A percentile compares a stretch with the other conserved stretches of the same genome.
phyloP scores from a whole-genome alignment of 2,113 vertebrate species.

The Clinocottus analis region DNA sequence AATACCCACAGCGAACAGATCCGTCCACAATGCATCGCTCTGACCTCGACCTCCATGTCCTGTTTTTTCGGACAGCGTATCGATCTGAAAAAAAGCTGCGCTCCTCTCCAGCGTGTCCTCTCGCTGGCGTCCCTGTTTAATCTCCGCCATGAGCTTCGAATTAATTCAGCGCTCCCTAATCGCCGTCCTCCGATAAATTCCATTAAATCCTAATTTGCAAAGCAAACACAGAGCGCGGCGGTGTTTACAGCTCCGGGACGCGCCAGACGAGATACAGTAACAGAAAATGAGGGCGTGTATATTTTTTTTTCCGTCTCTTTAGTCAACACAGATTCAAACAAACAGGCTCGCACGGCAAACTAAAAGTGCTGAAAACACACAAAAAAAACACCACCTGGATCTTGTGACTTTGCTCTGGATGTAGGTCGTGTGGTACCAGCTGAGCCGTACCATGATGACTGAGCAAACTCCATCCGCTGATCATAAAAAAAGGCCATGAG shows the following conservation, averaged over 20 bases:
- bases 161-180: constrained; percentile 19
- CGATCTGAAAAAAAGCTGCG: background rate
- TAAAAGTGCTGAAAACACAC: background rate
- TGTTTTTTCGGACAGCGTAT: background rate
- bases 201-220: constrained; percentile 28
- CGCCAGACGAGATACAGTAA: constrained; percentile 17
- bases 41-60: constrained; percentile 3
- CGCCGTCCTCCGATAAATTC: constrained; percentile 21
- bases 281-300: background rate
- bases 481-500: too few species aligned
- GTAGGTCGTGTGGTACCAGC: too few species aligned
- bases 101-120: background rate
- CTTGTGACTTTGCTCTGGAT: background rate
- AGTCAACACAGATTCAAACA: constrained; percentile 5
- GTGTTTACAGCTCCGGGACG: background rate
- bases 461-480: too few species aligned
- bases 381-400: background rate
- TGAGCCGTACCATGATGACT: too few species aligned
- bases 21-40: constrained; percentile 27
- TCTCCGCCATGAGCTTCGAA: constrained; percentile 5
- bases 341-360: background rate
- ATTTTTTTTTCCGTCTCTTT: constrained; percentile 6
- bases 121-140: background rate
- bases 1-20: background rate
- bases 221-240: constrained; percentile 7